Evolutionary conservation across 1,140 invertebrate species (phyloP), one percentile per base, ranked within the genome.

Genomic region (Laodelphax striatellus): DNA sequence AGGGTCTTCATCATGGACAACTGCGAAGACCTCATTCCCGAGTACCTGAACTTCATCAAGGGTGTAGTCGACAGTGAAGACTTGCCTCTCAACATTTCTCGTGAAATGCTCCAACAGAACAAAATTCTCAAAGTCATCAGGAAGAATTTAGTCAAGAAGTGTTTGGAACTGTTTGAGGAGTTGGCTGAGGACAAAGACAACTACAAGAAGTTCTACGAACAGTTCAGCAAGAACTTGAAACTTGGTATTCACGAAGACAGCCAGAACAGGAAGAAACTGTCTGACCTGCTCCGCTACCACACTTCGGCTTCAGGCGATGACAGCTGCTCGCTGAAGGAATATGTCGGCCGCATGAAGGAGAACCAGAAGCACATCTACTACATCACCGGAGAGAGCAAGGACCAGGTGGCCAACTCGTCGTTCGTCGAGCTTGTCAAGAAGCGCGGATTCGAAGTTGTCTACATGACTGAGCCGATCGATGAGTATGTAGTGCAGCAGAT

Each of bases 1-100:
- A 80, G 94, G 64, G 94, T 98, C 0, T 98, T 98, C 80, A 98
- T 99, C 73, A 98, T 98, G 94, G 97, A 99, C 75, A 98, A 98
- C 76, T 98, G 94, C 71, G 94, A 98, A 72, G 95, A 98, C 66
- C 78, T 99, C 11, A 98, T 99, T 70, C 97, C 97, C 0, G 94
- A 98, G 70, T 99, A 98, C 72, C 78, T 98, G 58, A 97, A 95
- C 78, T 98, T 96, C 77, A 86, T 97, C 67, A 91, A 89, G 73
- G 97, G 97, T 75, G 93, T 99, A 16, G 96, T 99, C 11, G 97
- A 99, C 75, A 94, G 90, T 60, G 95, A 98, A 75, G 96, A 98
- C 81, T 76, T 99, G 56, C 96, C 97, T 1, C 76, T 98, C 2
- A 99, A 99, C 77, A 98, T 99, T 70, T 98, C 94, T 54, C 86